A percentile compares a stretch with the other conserved stretches of the same genome.
phyloP scores from a whole-genome alignment of 2,113 vertebrate genomes.

The Paratilapia polleni region DNA sequence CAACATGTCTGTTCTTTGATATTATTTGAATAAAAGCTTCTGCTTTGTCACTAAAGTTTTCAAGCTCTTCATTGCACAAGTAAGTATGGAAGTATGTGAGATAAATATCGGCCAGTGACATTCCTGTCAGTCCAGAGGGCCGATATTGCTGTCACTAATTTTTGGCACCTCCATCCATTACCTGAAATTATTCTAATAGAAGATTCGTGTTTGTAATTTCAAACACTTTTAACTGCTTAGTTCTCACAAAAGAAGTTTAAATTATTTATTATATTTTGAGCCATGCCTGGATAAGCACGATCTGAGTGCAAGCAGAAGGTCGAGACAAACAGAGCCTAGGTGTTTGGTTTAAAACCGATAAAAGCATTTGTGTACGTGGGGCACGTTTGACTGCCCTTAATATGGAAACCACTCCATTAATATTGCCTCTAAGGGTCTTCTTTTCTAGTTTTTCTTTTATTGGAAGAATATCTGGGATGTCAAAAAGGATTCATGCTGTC shows the following conservation, averaged over 20 bases:
- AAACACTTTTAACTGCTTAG: neutral
- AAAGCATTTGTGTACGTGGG: neutral
- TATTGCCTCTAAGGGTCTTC: neutral
- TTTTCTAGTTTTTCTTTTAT: no score
- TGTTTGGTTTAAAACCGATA: neutral
- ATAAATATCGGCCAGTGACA: neutral
- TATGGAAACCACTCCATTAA: neutral
- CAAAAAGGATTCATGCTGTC: neutral
- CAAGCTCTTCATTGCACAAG: neutral
- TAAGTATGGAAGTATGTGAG: no score
- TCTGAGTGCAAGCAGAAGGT: no score
- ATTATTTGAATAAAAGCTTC: neutral
- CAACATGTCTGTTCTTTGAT: neutral
- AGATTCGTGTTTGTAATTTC: neutral
- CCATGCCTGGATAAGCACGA: neutral
- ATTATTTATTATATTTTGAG: neutral
- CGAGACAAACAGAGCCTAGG: neutral
- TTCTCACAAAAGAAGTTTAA: accelerated
- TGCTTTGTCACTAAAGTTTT: neutral
- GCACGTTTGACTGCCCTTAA: neutral
- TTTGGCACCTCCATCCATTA: neutral
- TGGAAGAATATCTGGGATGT: neutral
- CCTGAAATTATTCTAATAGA: neutral
- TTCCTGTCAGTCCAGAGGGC: neutral
- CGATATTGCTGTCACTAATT: neutral